Base-by-base conservation (phyloP, 1,140 invertebrate species). In the Archivesica marissinica region DNA sequence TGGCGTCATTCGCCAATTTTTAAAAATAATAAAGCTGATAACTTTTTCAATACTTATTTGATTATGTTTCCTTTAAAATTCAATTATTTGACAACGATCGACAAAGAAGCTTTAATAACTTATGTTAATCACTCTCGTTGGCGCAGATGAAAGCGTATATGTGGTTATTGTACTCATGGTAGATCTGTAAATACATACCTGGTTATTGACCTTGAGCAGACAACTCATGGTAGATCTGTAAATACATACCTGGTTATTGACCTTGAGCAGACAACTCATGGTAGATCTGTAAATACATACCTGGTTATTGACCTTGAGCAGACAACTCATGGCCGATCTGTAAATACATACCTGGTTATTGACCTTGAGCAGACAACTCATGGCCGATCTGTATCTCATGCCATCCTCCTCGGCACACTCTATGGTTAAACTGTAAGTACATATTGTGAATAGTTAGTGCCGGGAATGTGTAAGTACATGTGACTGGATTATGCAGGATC, bases 391-490 rank as follows among this genome's bases (percentile, higher is more conserved):
- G 82, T 92, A 93, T 30, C 80, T 87, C 92, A 93, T 92, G 0
- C 92, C 92, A 25, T 93, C 93, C 35, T 93, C 93, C 66, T 93
- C 92, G 11, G 83, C 86, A 79, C 89, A 90, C 68, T 93, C 93
- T 20, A 93, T 92, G n/a, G 86, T 93, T 68, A 93, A 76, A 25
- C 92, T 93, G 84, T 0, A 87, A 86, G 74, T 23, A 77, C n/a
- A n/a, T n/a, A n/a, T n/a, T n/a, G n/a, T n/a, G n/a, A n/a, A n/a
- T n/a, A n/a, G n/a, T n/a, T n/a, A n/a, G n/a, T n/a, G n/a, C n/a
- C n/a, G n/a, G n/a, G n/a, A n/a, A n/a, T n/a, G n/a, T n/a, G n/a
- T n/a, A n/a, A n/a, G n/a, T n/a, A n/a, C n/a, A n/a, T n/a, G n/a
- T n/a, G n/a, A n/a, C n/a, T n/a, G n/a, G n/a, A n/a, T n/a, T n/a